These are phyloP conservation scores for Allolobophora icterica DNA, from an alignment of 2,888 invertebrate species.

Conservation along the genomic window DNA sequence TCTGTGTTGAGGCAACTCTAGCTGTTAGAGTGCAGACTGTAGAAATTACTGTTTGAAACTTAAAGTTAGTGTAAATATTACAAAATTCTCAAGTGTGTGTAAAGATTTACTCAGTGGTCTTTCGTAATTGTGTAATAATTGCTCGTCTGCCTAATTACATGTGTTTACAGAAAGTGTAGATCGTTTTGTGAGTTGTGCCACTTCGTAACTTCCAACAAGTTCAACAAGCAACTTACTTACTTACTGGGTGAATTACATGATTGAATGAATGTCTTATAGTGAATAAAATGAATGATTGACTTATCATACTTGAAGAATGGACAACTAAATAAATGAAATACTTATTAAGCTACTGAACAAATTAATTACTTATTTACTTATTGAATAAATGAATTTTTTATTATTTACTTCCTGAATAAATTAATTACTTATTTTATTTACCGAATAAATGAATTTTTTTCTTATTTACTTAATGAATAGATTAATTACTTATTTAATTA, in stretches of 20 bases:
- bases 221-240: background rate
- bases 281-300: too few species aligned
- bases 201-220: too few species aligned
- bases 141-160: background rate
- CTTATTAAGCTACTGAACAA: too few species aligned
- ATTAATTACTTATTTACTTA: background rate
- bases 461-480: background rate
- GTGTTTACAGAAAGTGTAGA: background rate
- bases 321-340: too few species aligned
- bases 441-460: too few species aligned
- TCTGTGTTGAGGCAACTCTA: background rate
- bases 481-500: background rate
- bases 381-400: too few species aligned
- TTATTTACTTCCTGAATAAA: too few species aligned
- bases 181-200: background rate
- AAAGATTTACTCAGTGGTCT: background rate
- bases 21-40: background rate
- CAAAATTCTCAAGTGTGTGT: background rate
- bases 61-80: background rate
- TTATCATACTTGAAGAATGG: too few species aligned
- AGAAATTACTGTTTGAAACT: constrained; percentile 8
- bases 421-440: too few species aligned
- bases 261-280: background rate
- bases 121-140: constrained; percentile 6
- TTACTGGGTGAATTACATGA: background rate